Evolutionary conservation across 1,140 invertebrate species (phyloP).

Genomic region (Euglossa dilemma): DNA sequence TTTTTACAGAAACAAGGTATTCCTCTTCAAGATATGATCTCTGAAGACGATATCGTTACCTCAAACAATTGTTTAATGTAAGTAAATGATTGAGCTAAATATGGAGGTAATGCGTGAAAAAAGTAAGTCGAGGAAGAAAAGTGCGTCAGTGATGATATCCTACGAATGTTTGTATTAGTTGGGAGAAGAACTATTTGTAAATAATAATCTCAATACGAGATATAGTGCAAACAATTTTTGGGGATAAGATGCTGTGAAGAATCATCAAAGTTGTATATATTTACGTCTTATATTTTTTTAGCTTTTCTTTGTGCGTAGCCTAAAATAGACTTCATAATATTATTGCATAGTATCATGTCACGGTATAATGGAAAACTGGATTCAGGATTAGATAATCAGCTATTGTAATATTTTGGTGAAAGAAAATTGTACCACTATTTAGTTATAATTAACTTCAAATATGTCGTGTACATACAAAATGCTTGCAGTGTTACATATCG

Average conservation of each 20-base stretch:
- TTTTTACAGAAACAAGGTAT: conserved; percentile 67
- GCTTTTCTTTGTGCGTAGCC: conserved; percentile 17
- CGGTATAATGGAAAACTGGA: neutral
- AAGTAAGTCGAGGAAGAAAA: neutral
- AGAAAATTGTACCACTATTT: neutral
- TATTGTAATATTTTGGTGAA: neutral
- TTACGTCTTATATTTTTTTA: conserved; percentile 51
- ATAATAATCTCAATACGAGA: conserved; percentile 41
- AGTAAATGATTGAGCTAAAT: conserved; percentile 40
- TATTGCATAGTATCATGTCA: conserved; percentile 2
- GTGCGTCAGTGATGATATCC: conserved; percentile 45
- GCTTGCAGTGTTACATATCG: conserved; percentile 39
- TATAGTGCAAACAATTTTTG: conserved; percentile 22
- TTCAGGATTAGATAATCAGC: neutral
- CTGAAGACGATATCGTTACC: conserved; percentile 70
- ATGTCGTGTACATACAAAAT: conserved; percentile 19
- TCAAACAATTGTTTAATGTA: conserved; percentile 63
- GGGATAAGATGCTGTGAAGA: neutral
- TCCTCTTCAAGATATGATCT: conserved; percentile 72
- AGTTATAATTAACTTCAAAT: neutral
- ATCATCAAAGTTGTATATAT: conserved; percentile 44
- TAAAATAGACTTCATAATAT: conserved; percentile 12
- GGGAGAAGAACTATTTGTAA: conserved; percentile 49
- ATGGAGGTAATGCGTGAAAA: neutral
- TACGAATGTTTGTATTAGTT: conserved; percentile 20